Evolutionary conservation across 2,113 vertebrate genomes (phyloP).

Genomic region (Syrmaticus mikado): DNA sequence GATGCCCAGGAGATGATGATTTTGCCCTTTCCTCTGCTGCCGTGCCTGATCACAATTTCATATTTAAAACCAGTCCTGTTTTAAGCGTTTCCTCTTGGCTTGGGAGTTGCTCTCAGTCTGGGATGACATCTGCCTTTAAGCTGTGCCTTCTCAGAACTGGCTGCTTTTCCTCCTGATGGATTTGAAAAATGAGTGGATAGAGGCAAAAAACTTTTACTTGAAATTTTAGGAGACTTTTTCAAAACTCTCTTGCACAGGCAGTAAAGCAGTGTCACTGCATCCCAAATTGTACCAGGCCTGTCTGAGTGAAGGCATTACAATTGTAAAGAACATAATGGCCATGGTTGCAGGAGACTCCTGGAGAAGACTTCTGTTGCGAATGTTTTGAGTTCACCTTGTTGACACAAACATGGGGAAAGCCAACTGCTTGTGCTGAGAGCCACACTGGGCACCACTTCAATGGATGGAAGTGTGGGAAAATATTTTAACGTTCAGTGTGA

Average conservation of each 20-base stretch:
- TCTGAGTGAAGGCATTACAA: background rate
- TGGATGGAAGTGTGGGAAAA: background rate
- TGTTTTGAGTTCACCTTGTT: background rate
- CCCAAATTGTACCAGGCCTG: background rate
- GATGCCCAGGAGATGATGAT: background rate
- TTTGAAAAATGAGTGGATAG: background rate
- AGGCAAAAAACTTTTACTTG: background rate
- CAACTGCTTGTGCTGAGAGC: background rate
- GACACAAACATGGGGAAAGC: background rate
- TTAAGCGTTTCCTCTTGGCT: conserved; percentile 47
- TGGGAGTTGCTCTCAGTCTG: conserved; percentile 42
- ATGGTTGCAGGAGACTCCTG: background rate
- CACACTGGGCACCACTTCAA: background rate
- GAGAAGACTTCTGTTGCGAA: background rate
- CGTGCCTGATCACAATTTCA: background rate
- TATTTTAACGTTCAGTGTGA: background rate
- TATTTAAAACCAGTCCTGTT: conserved; percentile 2
- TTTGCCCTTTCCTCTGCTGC: background rate
- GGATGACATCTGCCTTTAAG: conserved; percentile 55
- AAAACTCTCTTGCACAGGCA: background rate
- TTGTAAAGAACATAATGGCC: background rate
- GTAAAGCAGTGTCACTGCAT: background rate
- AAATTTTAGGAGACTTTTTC: background rate
- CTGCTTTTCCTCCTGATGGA: conserved; percentile 36
- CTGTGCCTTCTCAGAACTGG: background rate